phyloP scores from a whole-genome alignment of 2,888 invertebrate species.

The Nomada flava region DNA sequence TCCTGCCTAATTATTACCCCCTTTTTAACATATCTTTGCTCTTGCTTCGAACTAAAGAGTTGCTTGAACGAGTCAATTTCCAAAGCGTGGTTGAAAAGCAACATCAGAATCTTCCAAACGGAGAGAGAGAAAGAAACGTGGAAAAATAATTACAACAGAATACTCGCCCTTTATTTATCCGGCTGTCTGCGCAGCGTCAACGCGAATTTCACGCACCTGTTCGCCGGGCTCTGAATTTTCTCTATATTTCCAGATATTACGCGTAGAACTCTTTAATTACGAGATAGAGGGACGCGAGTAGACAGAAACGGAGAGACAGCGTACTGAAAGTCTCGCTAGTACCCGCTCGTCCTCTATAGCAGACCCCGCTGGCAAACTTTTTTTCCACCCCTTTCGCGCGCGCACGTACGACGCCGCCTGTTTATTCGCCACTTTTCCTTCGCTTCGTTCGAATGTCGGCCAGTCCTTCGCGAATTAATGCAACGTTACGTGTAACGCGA shows the following conservation, averaged over 20 bases:
- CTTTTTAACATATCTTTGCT: no score
- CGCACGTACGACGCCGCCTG: not conserved
- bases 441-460: slow-evolving; percentile 55
- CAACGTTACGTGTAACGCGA: slow-evolving; percentile 47
- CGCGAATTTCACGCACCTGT: slow-evolving; percentile 24
- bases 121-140: not conserved
- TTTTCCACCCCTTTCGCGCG: not conserved
- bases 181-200: slow-evolving; percentile 7
- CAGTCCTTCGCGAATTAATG: slow-evolving; percentile 57
- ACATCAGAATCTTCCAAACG: not conserved
- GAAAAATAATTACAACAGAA: slow-evolving; percentile 44
- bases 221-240: slow-evolving; percentile 58
- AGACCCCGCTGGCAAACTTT: not conserved
- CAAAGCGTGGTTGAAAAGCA: not conserved
- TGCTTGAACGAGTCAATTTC: not conserved
- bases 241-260: slow-evolving; percentile 65
- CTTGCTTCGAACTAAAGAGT: not conserved
- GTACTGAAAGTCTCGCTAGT: slow-evolving; percentile 48
- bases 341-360: slow-evolving; percentile 20
- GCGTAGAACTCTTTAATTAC: slow-evolving; percentile 66
- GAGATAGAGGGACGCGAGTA: slow-evolving; percentile 48
- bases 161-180: slow-evolving; percentile 17
- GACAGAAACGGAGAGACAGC: slow-evolving; percentile 44
- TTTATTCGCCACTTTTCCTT: slow-evolving; percentile 58
- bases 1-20: no score